phyloP scores from a whole-genome alignment of 2,113 vertebrate species.

The Ciconia stormi region DNA sequence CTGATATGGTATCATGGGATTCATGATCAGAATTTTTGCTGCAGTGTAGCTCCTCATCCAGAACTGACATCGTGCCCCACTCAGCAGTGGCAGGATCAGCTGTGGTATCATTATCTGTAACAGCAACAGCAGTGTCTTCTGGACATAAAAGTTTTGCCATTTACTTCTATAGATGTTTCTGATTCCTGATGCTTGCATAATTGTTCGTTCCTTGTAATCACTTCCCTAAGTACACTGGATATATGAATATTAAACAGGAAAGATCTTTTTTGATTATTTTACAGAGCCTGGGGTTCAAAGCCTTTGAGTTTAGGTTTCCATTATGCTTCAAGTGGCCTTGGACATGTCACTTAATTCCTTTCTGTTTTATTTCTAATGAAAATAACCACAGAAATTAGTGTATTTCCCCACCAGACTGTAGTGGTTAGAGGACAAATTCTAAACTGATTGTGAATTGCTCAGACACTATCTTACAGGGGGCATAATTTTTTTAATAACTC shows the following conservation, averaged over 20 bases:
- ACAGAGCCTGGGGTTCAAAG: not conserved
- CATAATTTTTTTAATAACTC: not conserved
- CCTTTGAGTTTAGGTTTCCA: not conserved
- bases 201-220: not conserved
- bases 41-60: slow-evolving; percentile 62
- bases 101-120: slow-evolving; percentile 60
- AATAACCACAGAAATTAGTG: not conserved
- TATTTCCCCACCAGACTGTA: not conserved
- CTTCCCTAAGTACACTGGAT: slow-evolving; percentile 10
- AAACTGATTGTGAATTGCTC: not conserved
- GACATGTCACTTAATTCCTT: not conserved
- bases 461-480: not conserved
- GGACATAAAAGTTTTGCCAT: slow-evolving; percentile 60
- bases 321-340: not conserved
- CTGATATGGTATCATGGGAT: slow-evolving; percentile 72
- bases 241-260: not conserved
- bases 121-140: slow-evolving; percentile 51
- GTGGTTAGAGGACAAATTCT: not conserved
- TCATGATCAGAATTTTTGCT: slow-evolving; percentile 74
- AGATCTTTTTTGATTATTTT: not conserved
- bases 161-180: slow-evolving; percentile 47
- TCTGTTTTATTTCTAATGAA: not conserved
- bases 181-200: slow-evolving; percentile 17
- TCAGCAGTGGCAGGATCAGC: slow-evolving; percentile 60
- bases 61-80: slow-evolving; percentile 71